Evolutionary conservation across 92 coral and sea anemone genomes (phyloP).

Genomic region (Bergia puertoricense): DNA sequence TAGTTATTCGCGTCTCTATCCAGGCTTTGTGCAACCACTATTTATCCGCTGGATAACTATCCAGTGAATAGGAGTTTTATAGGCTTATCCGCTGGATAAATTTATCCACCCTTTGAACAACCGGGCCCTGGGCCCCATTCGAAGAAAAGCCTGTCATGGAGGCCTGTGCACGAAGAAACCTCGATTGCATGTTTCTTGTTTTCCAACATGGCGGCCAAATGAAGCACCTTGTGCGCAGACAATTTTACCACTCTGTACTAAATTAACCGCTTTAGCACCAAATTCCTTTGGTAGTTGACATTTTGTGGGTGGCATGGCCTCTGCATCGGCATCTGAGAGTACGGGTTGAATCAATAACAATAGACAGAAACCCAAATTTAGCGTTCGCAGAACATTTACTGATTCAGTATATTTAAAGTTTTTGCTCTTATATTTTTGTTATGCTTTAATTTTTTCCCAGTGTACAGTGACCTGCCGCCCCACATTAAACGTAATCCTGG

Average conservation of each 20-base stretch:
- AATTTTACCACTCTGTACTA: neutral
- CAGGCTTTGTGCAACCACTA: too few species aligned
- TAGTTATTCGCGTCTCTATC: too few species aligned
- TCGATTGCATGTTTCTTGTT: neutral
- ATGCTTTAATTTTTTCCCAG: slow-evolving; percentile 38
- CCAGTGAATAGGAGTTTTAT: too few species aligned
- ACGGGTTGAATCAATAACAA: neutral
- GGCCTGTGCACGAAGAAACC: neutral
- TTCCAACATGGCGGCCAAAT: slow-evolving; percentile 7
- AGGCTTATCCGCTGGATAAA: too few species aligned
- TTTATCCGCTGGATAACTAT: too few species aligned
- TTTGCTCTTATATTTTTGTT: neutral
- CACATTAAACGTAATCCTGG: slow-evolving; percentile 61
- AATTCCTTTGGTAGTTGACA: too few species aligned
- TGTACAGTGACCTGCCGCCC: slow-evolving; percentile 77
- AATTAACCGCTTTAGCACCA: neutral
- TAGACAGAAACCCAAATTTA: neutral
- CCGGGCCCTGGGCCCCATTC: too few species aligned
- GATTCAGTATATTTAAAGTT: too few species aligned
- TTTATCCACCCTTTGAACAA: too few species aligned
- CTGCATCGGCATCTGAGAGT: slow-evolving; percentile 19
- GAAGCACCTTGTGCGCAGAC: neutral
- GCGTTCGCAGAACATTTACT: too few species aligned
- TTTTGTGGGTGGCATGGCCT: neutral
- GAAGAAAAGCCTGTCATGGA: neutral